Evolutionary conservation across 1,140 invertebrate species (phyloP).

Genomic region (Leptopilina boulardi): DNA sequence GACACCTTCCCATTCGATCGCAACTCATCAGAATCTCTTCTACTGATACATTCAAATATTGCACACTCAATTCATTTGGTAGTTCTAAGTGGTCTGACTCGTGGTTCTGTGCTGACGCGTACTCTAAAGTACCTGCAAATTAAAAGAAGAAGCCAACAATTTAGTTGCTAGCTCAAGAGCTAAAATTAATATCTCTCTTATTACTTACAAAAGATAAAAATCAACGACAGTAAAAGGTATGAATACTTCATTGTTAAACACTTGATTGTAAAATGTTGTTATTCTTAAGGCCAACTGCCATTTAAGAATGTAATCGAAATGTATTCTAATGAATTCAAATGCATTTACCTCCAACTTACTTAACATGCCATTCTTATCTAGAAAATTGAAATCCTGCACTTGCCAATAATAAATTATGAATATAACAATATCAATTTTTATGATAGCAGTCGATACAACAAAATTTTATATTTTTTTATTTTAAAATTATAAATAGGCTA

Average conservation of each 20-base stretch:
- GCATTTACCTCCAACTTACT: neutral
- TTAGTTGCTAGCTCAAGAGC: too few species aligned
- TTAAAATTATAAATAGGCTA: too few species aligned
- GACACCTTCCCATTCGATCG: neutral
- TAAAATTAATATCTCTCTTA: too few species aligned
- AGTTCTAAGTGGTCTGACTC: neutral
- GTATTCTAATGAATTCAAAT: conserved; percentile 7
- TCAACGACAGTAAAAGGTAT: neutral
- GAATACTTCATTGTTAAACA: neutral
- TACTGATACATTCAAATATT: neutral
- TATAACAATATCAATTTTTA: neutral
- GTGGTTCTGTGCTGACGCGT: neutral
- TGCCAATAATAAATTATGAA: neutral
- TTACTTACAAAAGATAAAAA: neutral
- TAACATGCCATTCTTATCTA: neutral
- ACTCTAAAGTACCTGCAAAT: neutral
- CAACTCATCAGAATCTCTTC: neutral
- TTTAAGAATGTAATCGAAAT: neutral
- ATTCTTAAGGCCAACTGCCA: neutral
- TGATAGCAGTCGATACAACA: neutral
- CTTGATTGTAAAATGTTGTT: neutral
- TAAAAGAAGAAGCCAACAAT: neutral
- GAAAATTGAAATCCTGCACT: neutral
- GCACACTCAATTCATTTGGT: neutral
- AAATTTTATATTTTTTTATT: too few species aligned